phyloP scores from a whole-genome alignment of 2,888 invertebrate species.

The Diaperis boleti region DNA sequence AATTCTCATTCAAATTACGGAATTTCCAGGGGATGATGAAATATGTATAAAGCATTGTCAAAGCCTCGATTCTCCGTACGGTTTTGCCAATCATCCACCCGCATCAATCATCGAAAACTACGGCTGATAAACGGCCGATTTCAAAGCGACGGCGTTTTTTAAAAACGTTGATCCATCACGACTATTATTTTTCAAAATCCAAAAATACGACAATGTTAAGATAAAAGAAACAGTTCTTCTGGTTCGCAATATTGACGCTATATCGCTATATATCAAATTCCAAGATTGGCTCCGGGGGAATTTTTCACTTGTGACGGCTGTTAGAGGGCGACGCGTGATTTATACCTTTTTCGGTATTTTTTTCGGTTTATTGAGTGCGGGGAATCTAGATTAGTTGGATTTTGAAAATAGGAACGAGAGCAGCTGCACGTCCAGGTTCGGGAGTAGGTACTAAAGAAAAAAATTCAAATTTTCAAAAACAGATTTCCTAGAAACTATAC shows the following conservation, averaged over 20 bases:
- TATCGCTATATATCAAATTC: conserved; percentile 28
- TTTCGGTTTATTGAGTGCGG: conserved; percentile 19
- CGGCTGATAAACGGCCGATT: conserved; percentile 31
- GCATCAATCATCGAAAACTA: conserved; percentile 27
- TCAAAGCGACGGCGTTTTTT: conserved; percentile 28
- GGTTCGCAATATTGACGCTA: conserved; percentile 13
- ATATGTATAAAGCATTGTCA: conserved; percentile 28
- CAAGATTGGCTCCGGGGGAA: conserved; percentile 28
- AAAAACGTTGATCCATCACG: conserved; percentile 22
- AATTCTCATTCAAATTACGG: background rate
- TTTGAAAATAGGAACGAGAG: background rate
- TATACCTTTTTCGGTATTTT: conserved; percentile 28
- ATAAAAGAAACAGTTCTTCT: conserved; percentile 8
- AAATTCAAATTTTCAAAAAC: too few species aligned
- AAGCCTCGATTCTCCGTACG: conserved; percentile 15
- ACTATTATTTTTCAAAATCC: conserved; percentile 11
- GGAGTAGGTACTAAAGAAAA: background rate
- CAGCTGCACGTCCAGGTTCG: background rate
- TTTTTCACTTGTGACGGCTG: conserved; percentile 30
- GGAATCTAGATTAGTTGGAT: conserved; percentile 13
- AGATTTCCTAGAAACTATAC: too few species aligned
- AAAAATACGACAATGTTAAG: background rate
- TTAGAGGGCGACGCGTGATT: conserved; percentile 27
- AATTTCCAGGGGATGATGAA: conserved; percentile 15
- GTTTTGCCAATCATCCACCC: conserved; percentile 25